These are phyloP conservation scores for Odontamblyopus rebecca DNA, from an alignment of 2,797 vertebrate species.

Conservation along the genomic window DNA sequence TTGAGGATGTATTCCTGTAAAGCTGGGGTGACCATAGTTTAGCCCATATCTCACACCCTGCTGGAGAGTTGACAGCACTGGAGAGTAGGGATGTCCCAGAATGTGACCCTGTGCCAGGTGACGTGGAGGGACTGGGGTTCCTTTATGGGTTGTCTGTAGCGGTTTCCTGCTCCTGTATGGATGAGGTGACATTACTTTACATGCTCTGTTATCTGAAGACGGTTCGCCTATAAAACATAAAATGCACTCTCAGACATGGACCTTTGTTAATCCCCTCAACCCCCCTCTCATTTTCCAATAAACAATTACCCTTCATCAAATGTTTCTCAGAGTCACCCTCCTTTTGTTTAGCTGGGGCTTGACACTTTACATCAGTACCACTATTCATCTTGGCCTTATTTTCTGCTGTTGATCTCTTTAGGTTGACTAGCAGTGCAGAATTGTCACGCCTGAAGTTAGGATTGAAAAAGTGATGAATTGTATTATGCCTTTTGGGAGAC, in stretches of 20 bases:
- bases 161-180: constrained; percentile 56
- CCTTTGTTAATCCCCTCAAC: background rate
- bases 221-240: constrained; percentile 38
- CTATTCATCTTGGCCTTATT: constrained; percentile 82
- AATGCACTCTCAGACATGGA: background rate
- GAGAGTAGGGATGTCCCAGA: constrained; percentile 44
- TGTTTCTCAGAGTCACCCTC: background rate
- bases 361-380: constrained; percentile 70
- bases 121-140: constrained; percentile 67
- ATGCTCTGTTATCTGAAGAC: constrained; percentile 56
- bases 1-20: too few relatives aligned
- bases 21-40: too few relatives aligned
- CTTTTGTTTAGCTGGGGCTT: constrained; percentile 51
- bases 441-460: constrained; percentile 77
- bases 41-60: too few relatives aligned
- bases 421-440: constrained; percentile 79
- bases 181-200: constrained; percentile 54
- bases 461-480: constrained; percentile 77
- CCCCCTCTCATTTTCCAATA: background rate
- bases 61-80: background rate
- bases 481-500: background rate
- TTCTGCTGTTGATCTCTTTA: constrained; percentile 80
- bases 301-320: background rate
- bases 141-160: constrained; percentile 50
- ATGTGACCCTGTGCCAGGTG: constrained; percentile 66